phyloP scores from a whole-genome alignment of 2,797 vertebrate genomes.

The Periparus ater region DNA sequence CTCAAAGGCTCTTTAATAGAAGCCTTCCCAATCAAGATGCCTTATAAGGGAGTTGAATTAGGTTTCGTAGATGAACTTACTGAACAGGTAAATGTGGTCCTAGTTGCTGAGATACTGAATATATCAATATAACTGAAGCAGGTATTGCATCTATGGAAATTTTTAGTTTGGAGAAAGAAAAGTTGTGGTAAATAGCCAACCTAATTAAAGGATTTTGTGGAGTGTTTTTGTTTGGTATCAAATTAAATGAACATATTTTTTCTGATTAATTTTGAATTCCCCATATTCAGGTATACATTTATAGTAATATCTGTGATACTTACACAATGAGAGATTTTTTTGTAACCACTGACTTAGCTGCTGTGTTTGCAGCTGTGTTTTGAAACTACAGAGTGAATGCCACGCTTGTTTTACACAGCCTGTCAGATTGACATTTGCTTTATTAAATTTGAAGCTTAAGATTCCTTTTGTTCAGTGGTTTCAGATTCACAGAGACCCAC shows the following conservation, averaged over 20 bases:
- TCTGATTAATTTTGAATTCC: neutral
- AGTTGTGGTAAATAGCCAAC: neutral
- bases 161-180: neutral
- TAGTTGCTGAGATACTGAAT: neutral
- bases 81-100: neutral
- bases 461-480: slow-evolving; percentile 46
- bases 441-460: slow-evolving; percentile 65
- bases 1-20: neutral
- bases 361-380: neutral
- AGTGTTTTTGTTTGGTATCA: neutral
- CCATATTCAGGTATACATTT: neutral
- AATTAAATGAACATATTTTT: neutral
- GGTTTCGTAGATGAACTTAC: neutral
- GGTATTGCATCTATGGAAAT: neutral
- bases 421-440: slow-evolving; percentile 34
- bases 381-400: neutral
- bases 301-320: neutral
- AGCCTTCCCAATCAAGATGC: neutral
- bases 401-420: slow-evolving; percentile 32
- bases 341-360: neutral
- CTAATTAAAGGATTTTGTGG: neutral
- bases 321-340: neutral
- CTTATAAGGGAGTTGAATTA: neutral
- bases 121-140: neutral
- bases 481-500: slow-evolving; percentile 10